Conservation (phyloP, 37 sponge, comb jelly and placozoan genomes). For the Halichondria panicea region DNA sequence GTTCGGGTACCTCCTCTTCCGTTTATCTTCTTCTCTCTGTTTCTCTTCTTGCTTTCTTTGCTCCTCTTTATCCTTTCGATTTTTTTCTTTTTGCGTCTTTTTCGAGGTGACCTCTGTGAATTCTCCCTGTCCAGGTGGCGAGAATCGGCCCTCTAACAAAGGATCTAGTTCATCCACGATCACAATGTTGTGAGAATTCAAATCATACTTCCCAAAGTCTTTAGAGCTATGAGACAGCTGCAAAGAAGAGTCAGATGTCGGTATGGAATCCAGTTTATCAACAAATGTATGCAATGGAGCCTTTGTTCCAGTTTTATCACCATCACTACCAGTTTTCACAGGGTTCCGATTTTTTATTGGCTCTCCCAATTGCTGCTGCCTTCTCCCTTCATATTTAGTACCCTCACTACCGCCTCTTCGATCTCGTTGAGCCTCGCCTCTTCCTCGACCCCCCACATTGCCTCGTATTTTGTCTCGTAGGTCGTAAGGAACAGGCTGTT, state of each 20-base stretch:
- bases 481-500: no score
- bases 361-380: background rate
- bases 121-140: conserved; percentile 23
- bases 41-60: conserved; percentile 34
- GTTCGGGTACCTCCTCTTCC: conserved; percentile 1
- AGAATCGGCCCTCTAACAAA: conserved; percentile 7
- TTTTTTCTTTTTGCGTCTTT: conserved; percentile 49
- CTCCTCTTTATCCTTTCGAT: conserved; percentile 45
- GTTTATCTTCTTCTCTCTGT: conserved; percentile 20
- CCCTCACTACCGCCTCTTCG: conserved; percentile 2
- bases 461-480: background rate
- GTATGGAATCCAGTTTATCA: background rate
- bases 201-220: conserved; percentile 39
- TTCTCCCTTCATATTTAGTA: background rate
- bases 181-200: conserved; percentile 47
- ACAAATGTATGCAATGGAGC: no score
- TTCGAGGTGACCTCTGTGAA: conserved; percentile 71
- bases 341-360: background rate
- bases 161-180: conserved; percentile 40
- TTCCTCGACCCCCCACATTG: background rate
- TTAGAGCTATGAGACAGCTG: background rate
- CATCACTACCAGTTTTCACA: background rate
- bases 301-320: background rate
- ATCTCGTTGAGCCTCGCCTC: background rate
- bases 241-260: background rate